Conservation (phyloP, 2,888 invertebrate species). For the Cylindroiulus punctatus region DNA sequence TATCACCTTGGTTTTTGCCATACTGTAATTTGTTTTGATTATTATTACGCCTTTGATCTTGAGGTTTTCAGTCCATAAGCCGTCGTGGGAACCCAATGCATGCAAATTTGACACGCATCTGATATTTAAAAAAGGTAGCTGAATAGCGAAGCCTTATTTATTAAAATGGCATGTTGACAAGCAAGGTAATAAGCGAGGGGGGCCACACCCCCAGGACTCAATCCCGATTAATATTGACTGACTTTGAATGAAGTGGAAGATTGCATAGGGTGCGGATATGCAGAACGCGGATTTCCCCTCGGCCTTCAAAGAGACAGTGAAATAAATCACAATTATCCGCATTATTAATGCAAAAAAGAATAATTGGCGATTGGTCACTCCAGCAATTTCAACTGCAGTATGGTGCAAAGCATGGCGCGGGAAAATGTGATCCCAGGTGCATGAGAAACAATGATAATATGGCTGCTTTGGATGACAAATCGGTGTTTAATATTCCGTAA, state of each 20-base stretch:
- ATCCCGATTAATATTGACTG: constrained; percentile 12
- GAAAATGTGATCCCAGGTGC: not conserved
- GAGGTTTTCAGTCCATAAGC: not conserved
- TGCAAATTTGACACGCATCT: constrained; percentile 31
- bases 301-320: constrained; percentile 2
- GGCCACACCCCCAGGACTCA: not conserved
- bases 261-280: constrained; percentile 4
- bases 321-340: constrained; percentile 23
- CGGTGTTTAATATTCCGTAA: not conserved
- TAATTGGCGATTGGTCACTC: constrained; percentile 20
- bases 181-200: constrained; percentile 26
- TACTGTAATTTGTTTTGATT: not conserved
- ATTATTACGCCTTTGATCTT: not conserved
- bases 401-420: not conserved
- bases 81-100: not conserved
- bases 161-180: not conserved
- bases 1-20: not conserved
- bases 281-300: constrained; percentile 5
- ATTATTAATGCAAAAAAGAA: not conserved
- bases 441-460: not conserved
- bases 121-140: not conserved
- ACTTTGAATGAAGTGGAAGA: constrained; percentile 6
- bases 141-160: constrained; percentile 7
- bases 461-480: not conserved
- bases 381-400: not conserved